Base-by-base conservation (phyloP, 1,140 invertebrate species). In the Bombus sibiricus region DNA sequence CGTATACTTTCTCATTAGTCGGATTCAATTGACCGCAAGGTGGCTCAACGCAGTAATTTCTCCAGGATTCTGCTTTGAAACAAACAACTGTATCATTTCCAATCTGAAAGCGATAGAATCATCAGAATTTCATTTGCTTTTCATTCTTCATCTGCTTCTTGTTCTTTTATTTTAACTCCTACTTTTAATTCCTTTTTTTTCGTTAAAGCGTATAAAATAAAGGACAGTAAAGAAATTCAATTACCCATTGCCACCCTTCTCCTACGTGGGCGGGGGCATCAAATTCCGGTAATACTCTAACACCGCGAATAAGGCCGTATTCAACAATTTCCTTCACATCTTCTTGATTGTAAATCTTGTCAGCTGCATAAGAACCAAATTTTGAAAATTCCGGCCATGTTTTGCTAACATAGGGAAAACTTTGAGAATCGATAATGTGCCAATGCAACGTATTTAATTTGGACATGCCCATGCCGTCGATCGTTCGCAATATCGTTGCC, bases 391-490 rank as follows among this genome's bases (percentile, higher is more conserved):
- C 94, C 0, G 98, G 98, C 68, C 96, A 96, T 13, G 96, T 96
- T 89, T 96, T 95, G 1, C 97, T 96, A 41, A 97, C 96, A 76
- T 98, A 97, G 0, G 98, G 98, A 91, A 98, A 98, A 90, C 98
- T 98, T 37, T 98, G 98, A 1, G 97, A 97, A 92, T 98, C 98
- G 0, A 97, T 98, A n/a, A 98, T 97, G 89, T 98, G 98, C 98
- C 98, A 98, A 90, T 98, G 98, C 92, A 98, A 97, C 0, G 97
- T 97, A 92, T 98, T 98, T 59, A 98, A 91, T 91, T 98, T 98
- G 22, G 97, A 97, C 91, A 97, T 96, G 0, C 97, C 96, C 97
- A 98, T 98, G 0, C 96, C 98, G 90, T 98, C 97, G 66, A 98
- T 95, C 1, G 97, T 97, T 32, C 96, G 95, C 88, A 97, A 96